Percentiles rank a stretch among this genome's conserved stretches.
Evolutionary conservation across 2,888 invertebrate species (phyloP).

Genomic region (Idaea dimidiata): DNA sequence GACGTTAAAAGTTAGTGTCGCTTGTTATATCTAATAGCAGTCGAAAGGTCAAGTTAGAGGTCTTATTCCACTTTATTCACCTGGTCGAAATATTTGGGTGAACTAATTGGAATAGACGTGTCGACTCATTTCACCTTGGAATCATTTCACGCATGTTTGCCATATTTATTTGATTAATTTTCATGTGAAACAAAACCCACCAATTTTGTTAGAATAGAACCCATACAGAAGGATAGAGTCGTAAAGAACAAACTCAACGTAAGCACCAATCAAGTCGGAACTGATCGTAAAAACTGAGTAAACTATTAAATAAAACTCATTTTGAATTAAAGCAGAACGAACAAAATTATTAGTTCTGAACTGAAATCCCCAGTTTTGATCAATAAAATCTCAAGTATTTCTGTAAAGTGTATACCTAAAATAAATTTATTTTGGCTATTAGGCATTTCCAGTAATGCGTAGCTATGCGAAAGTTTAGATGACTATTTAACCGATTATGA

Average conservation of each 20-base stretch:
- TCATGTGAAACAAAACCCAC: constrained; percentile 7
- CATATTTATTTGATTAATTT: too few relatives aligned
- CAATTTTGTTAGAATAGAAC: constrained; percentile 12
- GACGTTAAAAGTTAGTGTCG: too few relatives aligned
- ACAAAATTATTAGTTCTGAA: constrained; percentile 21
- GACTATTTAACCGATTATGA: too few relatives aligned
- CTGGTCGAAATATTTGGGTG: too few relatives aligned
- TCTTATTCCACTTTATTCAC: too few relatives aligned
- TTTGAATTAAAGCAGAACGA: constrained; percentile 46
- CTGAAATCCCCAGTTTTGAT: constrained; percentile 46
- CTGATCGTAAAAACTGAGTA: constrained; percentile 39
- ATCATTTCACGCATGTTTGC: too few relatives aligned
- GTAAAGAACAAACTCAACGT: constrained; percentile 41
- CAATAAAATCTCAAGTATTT: constrained; percentile 41
- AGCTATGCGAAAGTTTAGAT: too few relatives aligned
- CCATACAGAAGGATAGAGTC: constrained; percentile 21
- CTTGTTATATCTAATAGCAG: too few relatives aligned
- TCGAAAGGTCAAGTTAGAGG: too few relatives aligned
- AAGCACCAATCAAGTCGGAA: constrained; percentile 52
- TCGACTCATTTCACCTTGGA: too few relatives aligned
- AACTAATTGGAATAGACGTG: too few relatives aligned
- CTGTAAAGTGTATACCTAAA: constrained; percentile 60
- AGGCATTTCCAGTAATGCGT: background rate
- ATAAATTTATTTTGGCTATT: background rate
- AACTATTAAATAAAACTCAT: constrained; percentile 38